phyloP scores from a whole-genome alignment of 2,113 vertebrate genomes.

The Spea bombifrons region DNA sequence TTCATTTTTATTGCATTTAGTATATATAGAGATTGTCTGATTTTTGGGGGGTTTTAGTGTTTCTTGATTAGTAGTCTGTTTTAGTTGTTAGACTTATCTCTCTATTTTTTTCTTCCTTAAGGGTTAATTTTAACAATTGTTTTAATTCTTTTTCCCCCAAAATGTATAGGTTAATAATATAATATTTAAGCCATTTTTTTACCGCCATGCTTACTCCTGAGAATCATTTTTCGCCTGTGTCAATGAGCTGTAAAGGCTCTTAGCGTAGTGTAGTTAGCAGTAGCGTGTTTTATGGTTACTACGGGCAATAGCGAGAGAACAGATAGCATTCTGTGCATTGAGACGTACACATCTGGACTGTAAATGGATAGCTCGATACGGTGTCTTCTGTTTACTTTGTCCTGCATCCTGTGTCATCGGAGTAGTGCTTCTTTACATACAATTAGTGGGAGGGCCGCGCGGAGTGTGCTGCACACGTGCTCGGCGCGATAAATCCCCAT shows the following conservation, averaged over 20 bases:
- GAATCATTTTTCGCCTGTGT: neutral
- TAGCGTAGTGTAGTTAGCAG: neutral
- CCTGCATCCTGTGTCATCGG: slow-evolving; percentile 35
- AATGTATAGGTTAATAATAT: too few relatives aligned
- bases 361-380: slow-evolving; percentile 34
- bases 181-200: too few relatives aligned
- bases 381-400: slow-evolving; percentile 27
- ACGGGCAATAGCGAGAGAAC: neutral
- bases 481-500: slow-evolving; percentile 39
- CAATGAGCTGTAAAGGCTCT: neutral
- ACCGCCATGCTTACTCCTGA: too few relatives aligned
- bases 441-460: slow-evolving; percentile 25
- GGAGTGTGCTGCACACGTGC: slow-evolving; percentile 44
- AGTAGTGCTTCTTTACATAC: slow-evolving; percentile 8
- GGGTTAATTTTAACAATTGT: too few relatives aligned
- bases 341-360: slow-evolving; percentile 36
- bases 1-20: too few relatives aligned
- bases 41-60: too few relatives aligned
- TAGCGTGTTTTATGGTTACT: slow-evolving; percentile 15
- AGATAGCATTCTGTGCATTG: slow-evolving; percentile 20
- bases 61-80: too few relatives aligned
- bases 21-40: too few relatives aligned
- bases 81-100: too few relatives aligned
- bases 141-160: too few relatives aligned
- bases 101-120: too few relatives aligned